Base-by-base conservation (phyloP, 2,888 invertebrate genomes). In the Mythimna loreyi region DNA sequence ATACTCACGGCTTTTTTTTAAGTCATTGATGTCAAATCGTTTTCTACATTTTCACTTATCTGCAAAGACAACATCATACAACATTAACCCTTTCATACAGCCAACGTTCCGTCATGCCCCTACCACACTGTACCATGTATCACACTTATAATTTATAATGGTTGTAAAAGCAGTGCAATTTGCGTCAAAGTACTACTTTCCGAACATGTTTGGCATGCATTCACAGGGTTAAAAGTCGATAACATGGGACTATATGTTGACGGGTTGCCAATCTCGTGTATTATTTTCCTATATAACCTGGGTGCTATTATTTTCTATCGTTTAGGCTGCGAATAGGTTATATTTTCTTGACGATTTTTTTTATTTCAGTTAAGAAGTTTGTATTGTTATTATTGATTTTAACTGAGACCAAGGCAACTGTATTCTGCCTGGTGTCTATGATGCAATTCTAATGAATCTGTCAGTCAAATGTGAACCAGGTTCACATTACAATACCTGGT, bases 191-290 rank as follows among this genome's bases (percentile, higher is more conserved):
- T 36, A 28, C 36, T 75, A 72, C 72, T 59, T 66, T 28, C 53
- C 25, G 21, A 55, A 40, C 76, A 50, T 72, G 76, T 75, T 75
- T 75, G 75, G 75, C 75, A 75, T 40, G 72, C 58, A 72, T 67
- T 75, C 50, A 56, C 30, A 40, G 72, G 23, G 72, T 75, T 75
- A 75, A 75, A 75, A 75, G 61, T 75, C 75, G 66, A 72, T 75
- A 75, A 75, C 33, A 62, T 33, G 9, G 61, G 19, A 13, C 21
- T 72, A 28, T 45, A 45, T 23, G 61, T 58, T 75, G 62, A 72
- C 53, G 53, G 13, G 67, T 59, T 75, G 76, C 75, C 71, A 72
- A 62, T 64, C 40, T 23, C 8, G 33, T 23, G 49, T 52, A 45
- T n/a, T n/a, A n/a, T n/a, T n/a, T n/a, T n/a, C n/a, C n/a, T n/a